Evolutionary conservation across 37 sponge, comb jelly and placozoan species (phyloP).

Genomic region (Aphrocallistes beatrix): DNA sequence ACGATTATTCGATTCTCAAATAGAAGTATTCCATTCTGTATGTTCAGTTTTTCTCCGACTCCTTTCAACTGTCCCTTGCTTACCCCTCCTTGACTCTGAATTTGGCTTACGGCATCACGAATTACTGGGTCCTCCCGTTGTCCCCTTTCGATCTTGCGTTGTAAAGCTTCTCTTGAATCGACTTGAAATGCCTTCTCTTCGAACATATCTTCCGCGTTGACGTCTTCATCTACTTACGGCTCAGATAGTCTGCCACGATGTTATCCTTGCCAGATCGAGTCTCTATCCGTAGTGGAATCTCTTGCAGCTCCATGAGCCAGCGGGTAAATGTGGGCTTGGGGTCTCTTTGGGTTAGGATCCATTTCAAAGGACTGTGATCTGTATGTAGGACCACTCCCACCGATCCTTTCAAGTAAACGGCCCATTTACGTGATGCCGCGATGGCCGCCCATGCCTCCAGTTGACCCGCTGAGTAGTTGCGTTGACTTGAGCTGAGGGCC

Average conservation of each 20-base stretch:
- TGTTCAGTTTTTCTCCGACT: slow-evolving; percentile 7
- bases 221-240: not conserved
- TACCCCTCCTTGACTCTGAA: not conserved
- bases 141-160: not conserved
- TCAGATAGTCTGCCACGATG: slow-evolving; percentile 12
- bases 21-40: not conserved
- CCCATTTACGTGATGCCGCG: not conserved
- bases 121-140: slow-evolving; percentile 10
- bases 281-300: not conserved
- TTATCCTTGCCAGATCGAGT: slow-evolving; percentile 12
- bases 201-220: not conserved
- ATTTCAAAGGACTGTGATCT: not conserved
- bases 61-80: not conserved
- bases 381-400: not conserved
- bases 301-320: slow-evolving; percentile 11
- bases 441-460: not conserved
- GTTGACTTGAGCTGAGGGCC: not conserved
- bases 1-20: not conserved
- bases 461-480: not conserved
- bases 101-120: not conserved
- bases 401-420: not conserved
- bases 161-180: not conserved
- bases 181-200: not conserved
- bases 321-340: slow-evolving; percentile 10
- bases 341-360: not conserved